A percentile compares a stretch with the other conserved stretches of the same genome.
Conservation (phyloP, 1,140 invertebrate genomes). For the Parapsyche elsis region DNA sequence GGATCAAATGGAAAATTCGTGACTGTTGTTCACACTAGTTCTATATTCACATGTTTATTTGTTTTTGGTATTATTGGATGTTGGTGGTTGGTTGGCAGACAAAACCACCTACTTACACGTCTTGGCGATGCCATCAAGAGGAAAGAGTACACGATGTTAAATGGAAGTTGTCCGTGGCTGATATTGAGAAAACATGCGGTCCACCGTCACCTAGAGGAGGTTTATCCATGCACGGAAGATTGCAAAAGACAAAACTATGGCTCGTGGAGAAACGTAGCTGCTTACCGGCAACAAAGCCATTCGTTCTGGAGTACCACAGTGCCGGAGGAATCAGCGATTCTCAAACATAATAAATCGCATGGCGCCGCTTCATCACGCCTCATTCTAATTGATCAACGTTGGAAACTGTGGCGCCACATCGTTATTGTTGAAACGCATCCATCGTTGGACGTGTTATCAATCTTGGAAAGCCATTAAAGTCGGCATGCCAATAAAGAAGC, state of each 20-base stretch:
- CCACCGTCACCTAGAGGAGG: slow-evolving; percentile 18
- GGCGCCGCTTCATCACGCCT: no score
- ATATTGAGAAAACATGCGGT: slow-evolving; percentile 21
- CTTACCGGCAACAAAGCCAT: neutral
- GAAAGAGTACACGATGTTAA: neutral
- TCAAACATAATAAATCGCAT: no score
- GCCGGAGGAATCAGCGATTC: no score
- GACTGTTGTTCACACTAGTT: neutral
- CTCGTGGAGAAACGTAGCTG: slow-evolving; percentile 25
- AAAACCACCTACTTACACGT: slow-evolving; percentile 15
- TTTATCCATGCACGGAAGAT: slow-evolving; percentile 11
- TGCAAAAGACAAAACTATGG: slow-evolving; percentile 13
- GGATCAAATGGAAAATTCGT: slow-evolving; percentile 5
- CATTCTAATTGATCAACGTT: no score
- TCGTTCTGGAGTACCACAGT: no score
- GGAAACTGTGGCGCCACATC: no score
- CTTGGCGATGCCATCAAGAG: neutral
- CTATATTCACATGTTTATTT: neutral
- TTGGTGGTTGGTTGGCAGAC: neutral
- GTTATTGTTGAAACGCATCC: no score
- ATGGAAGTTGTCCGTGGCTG: slow-evolving; percentile 32
- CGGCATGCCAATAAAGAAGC: no score
- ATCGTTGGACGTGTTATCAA: no score
- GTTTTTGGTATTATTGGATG: neutral
- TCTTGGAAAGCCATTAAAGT: no score